Evolutionary conservation across 2,888 invertebrate species (phyloP), one percentile per base, ranked within the genome.

Genomic region (Pelosia muscerda): DNA sequence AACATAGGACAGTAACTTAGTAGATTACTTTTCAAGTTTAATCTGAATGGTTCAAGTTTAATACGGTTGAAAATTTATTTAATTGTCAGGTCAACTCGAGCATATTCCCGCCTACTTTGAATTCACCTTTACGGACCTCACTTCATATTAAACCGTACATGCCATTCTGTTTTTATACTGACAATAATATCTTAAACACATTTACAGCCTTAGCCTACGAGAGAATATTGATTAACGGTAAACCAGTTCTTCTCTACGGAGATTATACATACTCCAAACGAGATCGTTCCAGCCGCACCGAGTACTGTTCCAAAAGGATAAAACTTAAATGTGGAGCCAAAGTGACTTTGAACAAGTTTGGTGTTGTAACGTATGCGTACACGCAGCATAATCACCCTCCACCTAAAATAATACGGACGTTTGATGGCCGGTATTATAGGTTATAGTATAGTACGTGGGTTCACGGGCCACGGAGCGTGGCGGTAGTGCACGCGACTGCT

Each of bases 361-460:
- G 81, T 0, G 42, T 54, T 8, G 66, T 84, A 8, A 42, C 71
- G 3, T 25, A n/a, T 8, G 76, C 72, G 2, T 13, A 42, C 2
- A 67, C 58, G 0, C 42, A 71, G 0, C 85, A 85, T 53, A 79
- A 73, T 23, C 85, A 85, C 54, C 72, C 75, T 2, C 83, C 82
- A 2, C 69, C 77, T 57, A 55, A 73, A 13, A 26, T 75, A 15
- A 15, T 72, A 25, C 49, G 26, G 1, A 42, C 64, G 1, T 10
- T 57, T 55, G 60, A 60, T 28, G 66, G 66, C 3, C n/a, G 34
- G n/a, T 65, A 65, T 59, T 28, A 31, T 9, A 65, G 49, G 23
- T 11, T 58, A 5, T 42, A 58, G 25, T 49, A 23, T 0, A 11
- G 19, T 25, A 3, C 8, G n/a, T 8, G 11, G 11, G 8, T 10